Evolutionary conservation across 2,797 vertebrate species (phyloP).

Genomic region (Discoglossus pictus): DNA sequence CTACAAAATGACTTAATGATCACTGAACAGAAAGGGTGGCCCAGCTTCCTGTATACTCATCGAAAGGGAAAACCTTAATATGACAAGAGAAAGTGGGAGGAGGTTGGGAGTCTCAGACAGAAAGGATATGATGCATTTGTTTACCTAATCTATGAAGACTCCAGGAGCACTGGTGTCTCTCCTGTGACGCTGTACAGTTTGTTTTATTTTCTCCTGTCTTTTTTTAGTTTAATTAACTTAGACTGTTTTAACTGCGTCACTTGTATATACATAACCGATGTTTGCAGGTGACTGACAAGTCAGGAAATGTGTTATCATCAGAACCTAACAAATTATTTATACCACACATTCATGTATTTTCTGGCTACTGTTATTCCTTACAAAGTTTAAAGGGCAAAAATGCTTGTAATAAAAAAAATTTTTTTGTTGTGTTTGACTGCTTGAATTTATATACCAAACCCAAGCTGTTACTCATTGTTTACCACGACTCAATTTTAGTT

Average conservation of each 20-base stretch:
- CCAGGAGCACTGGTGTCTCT: slow-evolving; percentile 14
- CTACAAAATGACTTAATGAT: slow-evolving; percentile 12
- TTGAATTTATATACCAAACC: no score
- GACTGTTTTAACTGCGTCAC: slow-evolving; percentile 8
- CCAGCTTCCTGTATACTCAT: slow-evolving; percentile 19
- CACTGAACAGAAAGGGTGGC: slow-evolving; percentile 1
- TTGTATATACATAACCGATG: not conserved
- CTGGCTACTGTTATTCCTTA: no score
- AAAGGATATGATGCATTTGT: slow-evolving; percentile 41
- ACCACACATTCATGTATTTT: no score
- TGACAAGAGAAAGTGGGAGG: slow-evolving; percentile 29
- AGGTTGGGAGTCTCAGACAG: slow-evolving; percentile 22
- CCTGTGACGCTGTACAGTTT: slow-evolving; percentile 3
- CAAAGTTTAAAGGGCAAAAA: no score
- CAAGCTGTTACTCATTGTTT: no score
- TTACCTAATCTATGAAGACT: slow-evolving; percentile 23
- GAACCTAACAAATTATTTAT: no score
- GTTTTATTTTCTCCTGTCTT: slow-evolving; percentile 2
- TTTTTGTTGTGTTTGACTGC: no score
- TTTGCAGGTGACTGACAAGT: not conserved
- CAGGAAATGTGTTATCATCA: no score
- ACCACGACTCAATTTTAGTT: no score
- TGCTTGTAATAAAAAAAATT: no score
- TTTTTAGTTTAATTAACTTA: slow-evolving; percentile 11
- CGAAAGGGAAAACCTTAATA: slow-evolving; percentile 1